Conservation (phyloP, 2,113 vertebrate genomes). For the Microcebus jonahi region DNA sequence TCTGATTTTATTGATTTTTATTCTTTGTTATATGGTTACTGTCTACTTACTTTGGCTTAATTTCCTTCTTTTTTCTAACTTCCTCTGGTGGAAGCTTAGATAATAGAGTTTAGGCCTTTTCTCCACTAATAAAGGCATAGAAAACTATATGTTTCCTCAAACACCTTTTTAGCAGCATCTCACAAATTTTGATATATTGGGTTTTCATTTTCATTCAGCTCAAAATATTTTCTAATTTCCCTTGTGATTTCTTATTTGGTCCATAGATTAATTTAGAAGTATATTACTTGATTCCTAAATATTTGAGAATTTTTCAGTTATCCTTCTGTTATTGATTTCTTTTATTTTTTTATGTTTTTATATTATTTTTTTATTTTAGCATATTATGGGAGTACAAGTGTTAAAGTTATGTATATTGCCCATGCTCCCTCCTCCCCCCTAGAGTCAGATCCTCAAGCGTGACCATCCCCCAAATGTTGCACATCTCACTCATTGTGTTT, state of each 20-base stretch:
- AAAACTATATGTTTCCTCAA: not conserved
- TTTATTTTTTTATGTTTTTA: too few species aligned
- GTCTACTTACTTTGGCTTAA: not conserved
- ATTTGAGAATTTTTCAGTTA: not conserved
- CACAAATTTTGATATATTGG: not conserved
- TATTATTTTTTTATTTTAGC: too few species aligned
- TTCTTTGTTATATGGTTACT: conserved; percentile 4
- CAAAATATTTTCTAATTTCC: not conserved
- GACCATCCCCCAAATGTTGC: too few species aligned
- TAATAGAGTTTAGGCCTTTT: not conserved
- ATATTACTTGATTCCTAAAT: conserved; percentile 14
- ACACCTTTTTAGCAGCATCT: not conserved
- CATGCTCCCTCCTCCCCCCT: too few species aligned
- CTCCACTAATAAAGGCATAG: not conserved
- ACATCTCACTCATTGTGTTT: too few species aligned
- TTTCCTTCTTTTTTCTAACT: not conserved
- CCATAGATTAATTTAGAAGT: not conserved
- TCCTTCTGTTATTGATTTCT: conserved; percentile 13
- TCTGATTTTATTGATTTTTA: not conserved
- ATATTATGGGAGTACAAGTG: too few species aligned
- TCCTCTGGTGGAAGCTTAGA: not conserved
- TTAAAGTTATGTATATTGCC: too few species aligned
- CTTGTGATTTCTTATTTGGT: not conserved
- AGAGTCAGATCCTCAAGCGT: too few species aligned
- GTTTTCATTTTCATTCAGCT: not conserved